These are phyloP conservation scores for Chymomyza fuscimana DNA, from an alignment of 2,888 invertebrate species.

Conservation along the genomic window DNA sequence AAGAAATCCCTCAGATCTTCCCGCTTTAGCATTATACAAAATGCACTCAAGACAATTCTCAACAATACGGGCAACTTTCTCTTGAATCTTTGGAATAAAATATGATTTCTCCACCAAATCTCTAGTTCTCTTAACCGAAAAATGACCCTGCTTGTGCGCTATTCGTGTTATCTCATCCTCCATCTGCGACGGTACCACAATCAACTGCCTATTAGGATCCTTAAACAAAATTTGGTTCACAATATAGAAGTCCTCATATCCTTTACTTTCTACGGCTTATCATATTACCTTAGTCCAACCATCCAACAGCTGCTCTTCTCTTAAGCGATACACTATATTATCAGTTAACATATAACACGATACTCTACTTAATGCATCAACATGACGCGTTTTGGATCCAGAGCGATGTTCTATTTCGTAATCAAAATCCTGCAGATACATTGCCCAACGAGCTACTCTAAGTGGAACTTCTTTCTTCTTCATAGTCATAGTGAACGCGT, in stretches of 20 bases:
- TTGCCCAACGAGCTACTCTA: no score
- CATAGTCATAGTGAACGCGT: no score
- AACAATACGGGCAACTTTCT: conserved; percentile 13
- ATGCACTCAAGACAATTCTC: no score
- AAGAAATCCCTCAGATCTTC: no score
- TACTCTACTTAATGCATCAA: conserved; percentile 14
- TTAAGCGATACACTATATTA: conserved; percentile 4
- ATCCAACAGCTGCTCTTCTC: conserved; percentile 4
- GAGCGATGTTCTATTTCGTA: no score
- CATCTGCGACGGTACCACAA: conserved; percentile 24
- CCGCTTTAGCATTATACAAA: no score
- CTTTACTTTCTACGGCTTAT: not conserved
- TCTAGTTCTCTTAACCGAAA: conserved; percentile 9
- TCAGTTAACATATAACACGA: no score
- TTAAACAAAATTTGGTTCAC: conserved; percentile 17
- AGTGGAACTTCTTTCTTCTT: no score
- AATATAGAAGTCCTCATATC: conserved; percentile 13
- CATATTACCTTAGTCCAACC: conserved; percentile 12
- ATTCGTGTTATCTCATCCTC: conserved; percentile 14
- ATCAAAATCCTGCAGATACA: no score
- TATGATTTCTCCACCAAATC: conserved; percentile 14
- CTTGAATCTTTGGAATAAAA: conserved; percentile 15
- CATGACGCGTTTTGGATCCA: conserved; percentile 14
- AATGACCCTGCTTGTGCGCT: conserved; percentile 12
- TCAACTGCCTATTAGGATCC: conserved; percentile 4